Base-by-base conservation (phyloP, 2,113 vertebrate species). In the Lagopus leucura region DNA sequence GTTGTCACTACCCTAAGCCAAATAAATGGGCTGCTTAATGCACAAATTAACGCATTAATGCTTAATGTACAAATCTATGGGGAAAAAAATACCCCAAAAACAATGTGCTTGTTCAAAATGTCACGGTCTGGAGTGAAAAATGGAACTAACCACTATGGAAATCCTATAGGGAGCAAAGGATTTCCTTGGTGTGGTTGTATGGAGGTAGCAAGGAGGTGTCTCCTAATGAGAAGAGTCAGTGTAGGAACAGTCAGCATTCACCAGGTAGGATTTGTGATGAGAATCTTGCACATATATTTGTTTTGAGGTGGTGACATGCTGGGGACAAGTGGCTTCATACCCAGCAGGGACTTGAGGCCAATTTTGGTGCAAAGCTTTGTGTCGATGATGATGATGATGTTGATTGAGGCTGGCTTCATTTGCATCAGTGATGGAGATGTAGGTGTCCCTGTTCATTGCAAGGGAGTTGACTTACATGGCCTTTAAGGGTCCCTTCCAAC, bases 11-110 rank as follows among this genome's bases (percentile, higher is more conserved):
- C 67, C 79, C 48, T 8, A 70, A 94, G 36, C 61, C 73, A 91
- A 83, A 93, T 65, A 88, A 94, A 90, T 17, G 20, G 32, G 48
- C 79, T 83, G 43, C 24, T 90, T 81, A 91, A 78, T 50, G 48
- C 22, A 24, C 48, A 50, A 12, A 50, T 24, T 50, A 50, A 50
- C 12, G 47, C 47, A 24, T 24, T 50, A 50, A 24, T 84, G 69
- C 36, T 86, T 86, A 94, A 88, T 18, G 27, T 48, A 50, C 24
- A 65, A 67, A 71, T 80, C 50, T n/a, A 54, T 69, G 88, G 4
- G 61, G 65, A 54, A 32, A 40, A 40, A 63, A 61, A 8, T 3
- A 32, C 10, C 13, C 32, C 17, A 22, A 20, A 6, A 88, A 43
- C 12, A 19, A 2, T 16, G 24, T 24, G 13, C 28, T 52, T 78